A percentile compares a stretch with the other conserved stretches of the same genome.
Conservation (phyloP, 2,888 invertebrate species). For the Phortica magna region DNA sequence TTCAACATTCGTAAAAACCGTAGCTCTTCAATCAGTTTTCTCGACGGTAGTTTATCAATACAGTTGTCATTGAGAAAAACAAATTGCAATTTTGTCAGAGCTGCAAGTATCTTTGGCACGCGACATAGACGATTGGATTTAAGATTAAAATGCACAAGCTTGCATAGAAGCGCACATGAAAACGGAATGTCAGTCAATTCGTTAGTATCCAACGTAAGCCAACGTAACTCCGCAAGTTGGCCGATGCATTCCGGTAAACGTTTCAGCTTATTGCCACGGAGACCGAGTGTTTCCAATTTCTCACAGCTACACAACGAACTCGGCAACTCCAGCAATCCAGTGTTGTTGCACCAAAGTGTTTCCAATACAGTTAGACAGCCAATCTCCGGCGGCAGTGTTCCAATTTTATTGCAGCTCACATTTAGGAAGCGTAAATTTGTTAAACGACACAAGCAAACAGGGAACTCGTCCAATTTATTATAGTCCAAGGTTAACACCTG, state of each 20-base stretch:
- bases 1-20: constrained; percentile 80
- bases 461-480: constrained; percentile 82
- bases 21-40: constrained; percentile 56
- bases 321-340: constrained; percentile 80
- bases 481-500: constrained; percentile 83
- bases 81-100: constrained; percentile 79
- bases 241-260: constrained; percentile 81
- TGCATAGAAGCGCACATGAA: constrained; percentile 79
- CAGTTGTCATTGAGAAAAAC: constrained; percentile 80
- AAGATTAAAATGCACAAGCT: constrained; percentile 83
- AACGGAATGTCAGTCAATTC: constrained; percentile 80
- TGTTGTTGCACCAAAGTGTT: constrained; percentile 84
- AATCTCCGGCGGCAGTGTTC: constrained; percentile 81
- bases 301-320: constrained; percentile 82
- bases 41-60: constrained; percentile 59
- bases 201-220: constrained; percentile 84
- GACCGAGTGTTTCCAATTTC: constrained; percentile 83
- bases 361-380: constrained; percentile 82
- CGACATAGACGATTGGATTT: constrained; percentile 80
- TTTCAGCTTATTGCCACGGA: constrained; percentile 82
- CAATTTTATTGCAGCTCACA: constrained; percentile 83
- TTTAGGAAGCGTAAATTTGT: constrained; percentile 82
- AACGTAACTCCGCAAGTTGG: constrained; percentile 81
- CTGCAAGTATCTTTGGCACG: constrained; percentile 78
- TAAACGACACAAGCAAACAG: constrained; percentile 81